Conservation (phyloP, 2,888 invertebrate species). For the Troides oblongomaculatus region DNA sequence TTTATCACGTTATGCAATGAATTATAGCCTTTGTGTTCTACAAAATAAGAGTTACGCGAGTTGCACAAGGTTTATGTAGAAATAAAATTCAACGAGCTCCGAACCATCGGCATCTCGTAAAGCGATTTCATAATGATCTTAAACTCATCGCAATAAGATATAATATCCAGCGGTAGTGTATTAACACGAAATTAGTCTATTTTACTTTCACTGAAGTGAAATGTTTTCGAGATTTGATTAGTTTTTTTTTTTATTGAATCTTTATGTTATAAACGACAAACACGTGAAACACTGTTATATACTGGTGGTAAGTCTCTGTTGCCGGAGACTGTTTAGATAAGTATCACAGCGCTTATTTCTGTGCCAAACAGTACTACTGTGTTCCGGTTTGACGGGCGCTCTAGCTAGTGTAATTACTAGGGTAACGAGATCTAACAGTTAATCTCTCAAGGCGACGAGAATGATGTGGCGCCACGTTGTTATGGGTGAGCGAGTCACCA, state of each 20-base stretch:
- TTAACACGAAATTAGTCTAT: constrained; percentile 37
- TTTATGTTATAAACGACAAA: neutral
- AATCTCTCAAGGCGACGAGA: too few relatives aligned
- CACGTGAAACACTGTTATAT: neutral
- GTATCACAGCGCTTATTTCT: too few relatives aligned
- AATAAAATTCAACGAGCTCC: neutral
- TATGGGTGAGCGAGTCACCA: too few relatives aligned
- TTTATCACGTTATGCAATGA: constrained; percentile 31
- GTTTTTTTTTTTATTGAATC: constrained; percentile 1
- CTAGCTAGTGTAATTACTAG: too few relatives aligned
- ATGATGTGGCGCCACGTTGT: too few relatives aligned
- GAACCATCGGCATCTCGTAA: neutral
- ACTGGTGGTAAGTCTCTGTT: too few relatives aligned
- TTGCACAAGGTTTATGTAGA: constrained; percentile 32
- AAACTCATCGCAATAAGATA: constrained; percentile 7
- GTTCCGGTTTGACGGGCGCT: too few relatives aligned
- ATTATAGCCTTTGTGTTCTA: constrained; percentile 35
- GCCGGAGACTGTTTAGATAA: too few relatives aligned
- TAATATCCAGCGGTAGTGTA: neutral
- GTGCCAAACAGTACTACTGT: too few relatives aligned
- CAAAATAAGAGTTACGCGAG: constrained; percentile 36
- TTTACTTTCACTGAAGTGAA: constrained; percentile 54
- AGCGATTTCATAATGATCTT: constrained; percentile 15
- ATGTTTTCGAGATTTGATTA: constrained; percentile 44
- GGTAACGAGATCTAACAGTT: too few relatives aligned